Base-by-base conservation (phyloP, 2,797 vertebrate species). In the Hipposideros larvatus region DNA sequence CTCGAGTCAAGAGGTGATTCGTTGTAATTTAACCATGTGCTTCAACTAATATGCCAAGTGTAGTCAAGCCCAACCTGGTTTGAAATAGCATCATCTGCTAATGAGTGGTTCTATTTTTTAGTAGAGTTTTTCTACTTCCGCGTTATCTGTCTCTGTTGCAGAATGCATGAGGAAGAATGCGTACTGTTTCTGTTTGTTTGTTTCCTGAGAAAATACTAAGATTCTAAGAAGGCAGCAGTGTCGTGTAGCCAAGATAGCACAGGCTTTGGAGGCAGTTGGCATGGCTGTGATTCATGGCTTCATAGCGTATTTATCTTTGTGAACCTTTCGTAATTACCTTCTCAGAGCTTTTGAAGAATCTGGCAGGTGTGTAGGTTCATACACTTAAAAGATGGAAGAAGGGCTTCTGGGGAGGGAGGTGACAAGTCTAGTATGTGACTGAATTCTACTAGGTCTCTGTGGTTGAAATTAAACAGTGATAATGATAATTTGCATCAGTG, bases 31-130 rank as follows among this genome's bases (percentile, higher is more conserved):
- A 80, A 74, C 46, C 26, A 74, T 65, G n/a, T 46, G 65, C 92
- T 96, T 92, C 73, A 74, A 87, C 55, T 79, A 71, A 55, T 65
- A 93, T 90, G 43, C 34, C 43, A 66, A 93, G 53, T 68, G 18
- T 34, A 91, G 31, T 53, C 68, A 89, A 61, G 15, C 1, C 13
- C 34, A 90, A 3, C 22, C 57, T 82, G 31, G 28, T 77, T 80
- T 92, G 82, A 86, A 93, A 75, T 86, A 90, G 31, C 14, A 93
- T 28, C 70, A 37, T 91, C 75, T 96, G 46, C 48, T 92, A 28
- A 55, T 78, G 63, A 87, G 34, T 82, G 24, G 6, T 26, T 79
- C 46, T 90, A 14, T 74, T 46, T 70, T 91, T 88, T 41, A 61
- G 37, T 43, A 18, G 7, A 34, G 34, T 46, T 68, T 95, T 84